Evolutionary conservation across 1,140 invertebrate genomes (phyloP), one percentile per base, ranked within the genome.

Genomic region (Orius insidiosus): DNA sequence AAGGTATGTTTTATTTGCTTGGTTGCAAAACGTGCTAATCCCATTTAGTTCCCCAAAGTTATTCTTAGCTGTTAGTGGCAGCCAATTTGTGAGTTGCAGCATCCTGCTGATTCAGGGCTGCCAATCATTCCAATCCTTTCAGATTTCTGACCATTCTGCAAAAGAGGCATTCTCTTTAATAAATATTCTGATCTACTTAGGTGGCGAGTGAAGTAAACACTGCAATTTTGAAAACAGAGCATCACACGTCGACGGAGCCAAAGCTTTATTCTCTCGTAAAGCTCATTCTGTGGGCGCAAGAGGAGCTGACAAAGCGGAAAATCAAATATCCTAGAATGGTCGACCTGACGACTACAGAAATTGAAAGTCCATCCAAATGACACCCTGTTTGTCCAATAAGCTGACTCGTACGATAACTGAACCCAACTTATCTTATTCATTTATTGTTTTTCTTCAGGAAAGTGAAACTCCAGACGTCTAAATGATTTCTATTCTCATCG

Each of bases 201-300:
- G 87, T 98, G 58, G 92, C 93, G 9, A 93, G 88, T 68, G 90
- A 97, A 70, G 66, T 98, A 5, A 98, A 98, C 68, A 86, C 90
- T 48, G 89, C 92, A 2, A 95, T 97, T 54, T 66, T 97, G 16
- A 85, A 87, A 58, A 84, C 82, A 63, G 85, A 94, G 61, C 83
- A 93, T 58, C 77, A 80, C 61, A 85, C 89, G 57, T 75, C 79
- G 38, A 88, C 89, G 14, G 82, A 83, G 38, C 85, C 85, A 8
- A 82, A 90, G 60, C 68, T 98, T 33, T 89, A 88, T 55, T 89
- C 83, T 58, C 67, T 97, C 2, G 65, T 97, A 4, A 89, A 93
- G 62, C 72, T 96, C 59, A 84, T 97, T 53, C 64, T 94, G 4
- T 97, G 92, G 92, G 85, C 87, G 1, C 92, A 97, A 63, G 82